phyloP scores from a whole-genome alignment of 2,888 invertebrate species.

The Rutpela maculata region DNA sequence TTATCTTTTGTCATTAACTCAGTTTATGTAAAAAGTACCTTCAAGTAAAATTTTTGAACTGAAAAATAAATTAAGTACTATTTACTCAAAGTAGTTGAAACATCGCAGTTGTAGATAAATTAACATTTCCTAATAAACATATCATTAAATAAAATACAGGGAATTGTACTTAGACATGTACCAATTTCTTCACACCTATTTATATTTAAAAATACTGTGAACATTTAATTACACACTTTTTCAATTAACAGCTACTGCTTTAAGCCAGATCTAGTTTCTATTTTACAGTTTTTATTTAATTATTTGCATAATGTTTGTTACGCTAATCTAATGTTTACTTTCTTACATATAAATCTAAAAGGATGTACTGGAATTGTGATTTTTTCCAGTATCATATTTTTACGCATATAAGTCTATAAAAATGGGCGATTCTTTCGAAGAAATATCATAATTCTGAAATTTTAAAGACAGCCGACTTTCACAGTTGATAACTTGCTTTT shows the following conservation, averaged over 20 bases:
- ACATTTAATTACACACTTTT: slow-evolving; percentile 4
- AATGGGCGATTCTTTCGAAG: too few species aligned
- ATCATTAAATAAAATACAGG: background rate
- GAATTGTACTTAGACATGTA: background rate
- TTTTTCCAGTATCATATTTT: too few species aligned
- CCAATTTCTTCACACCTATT: background rate
- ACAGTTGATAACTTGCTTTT: too few species aligned
- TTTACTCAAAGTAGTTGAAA: background rate
- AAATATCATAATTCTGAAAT: too few species aligned
- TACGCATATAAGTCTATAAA: too few species aligned
- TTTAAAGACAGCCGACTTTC: too few species aligned
- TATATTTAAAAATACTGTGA: background rate
- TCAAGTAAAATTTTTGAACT: background rate
- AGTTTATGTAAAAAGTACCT: too few species aligned
- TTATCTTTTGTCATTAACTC: too few species aligned
- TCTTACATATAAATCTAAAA: too few species aligned
- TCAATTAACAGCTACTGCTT: background rate
- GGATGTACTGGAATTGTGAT: too few species aligned
- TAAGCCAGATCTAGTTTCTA: background rate
- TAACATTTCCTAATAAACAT: background rate
- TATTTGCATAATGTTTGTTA: too few species aligned
- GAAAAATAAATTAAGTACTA: background rate
- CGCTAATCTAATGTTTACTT: too few species aligned
- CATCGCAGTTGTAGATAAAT: background rate
- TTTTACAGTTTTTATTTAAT: background rate